These are phyloP conservation scores for Troglohyphantes excavatus DNA, from an alignment of 2,888 invertebrate species.

Conservation along the genomic window DNA sequence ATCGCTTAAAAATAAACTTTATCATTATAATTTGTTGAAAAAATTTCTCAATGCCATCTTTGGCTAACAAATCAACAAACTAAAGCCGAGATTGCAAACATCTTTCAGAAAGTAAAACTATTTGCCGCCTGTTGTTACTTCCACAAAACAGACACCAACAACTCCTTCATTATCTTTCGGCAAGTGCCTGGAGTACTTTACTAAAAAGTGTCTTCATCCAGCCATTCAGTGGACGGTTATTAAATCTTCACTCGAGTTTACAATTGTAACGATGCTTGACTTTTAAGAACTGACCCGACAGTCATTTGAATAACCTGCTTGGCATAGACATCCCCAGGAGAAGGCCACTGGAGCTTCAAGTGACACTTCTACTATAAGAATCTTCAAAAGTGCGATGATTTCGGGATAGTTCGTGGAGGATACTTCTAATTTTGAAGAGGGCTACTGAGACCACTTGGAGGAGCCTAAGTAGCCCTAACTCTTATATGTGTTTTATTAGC, in stretches of 20 bases:
- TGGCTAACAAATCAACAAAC: too few relatives aligned
- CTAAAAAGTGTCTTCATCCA: background rate
- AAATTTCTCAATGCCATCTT: too few relatives aligned
- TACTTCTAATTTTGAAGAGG: conserved; percentile 64
- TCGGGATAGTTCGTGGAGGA: conserved; percentile 65
- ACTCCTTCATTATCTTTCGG: background rate
- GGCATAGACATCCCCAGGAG: conserved; percentile 55
- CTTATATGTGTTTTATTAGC: conserved; percentile 59
- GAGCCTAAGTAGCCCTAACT: conserved; percentile 62
- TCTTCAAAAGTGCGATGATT: conserved; percentile 69
- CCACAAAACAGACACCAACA: background rate
- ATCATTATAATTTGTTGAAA: too few relatives aligned
- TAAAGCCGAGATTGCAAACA: too few relatives aligned
- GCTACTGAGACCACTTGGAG: conserved; percentile 24
- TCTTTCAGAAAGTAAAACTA: too few relatives aligned
- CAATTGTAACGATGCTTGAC: conserved; percentile 33
- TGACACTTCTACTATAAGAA: conserved; percentile 63
- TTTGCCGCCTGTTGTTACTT: too few relatives aligned
- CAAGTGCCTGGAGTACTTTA: background rate
- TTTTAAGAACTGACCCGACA: conserved; percentile 27
- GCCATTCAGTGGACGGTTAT: background rate
- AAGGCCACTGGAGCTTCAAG: conserved; percentile 66
- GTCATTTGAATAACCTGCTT: conserved; percentile 71
- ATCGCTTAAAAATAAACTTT: too few relatives aligned
- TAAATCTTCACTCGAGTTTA: conserved; percentile 4